These are phyloP conservation scores for Pocillopora damicornis DNA, from an alignment of 64 coral and sea anemone species.

Conservation along the genomic window DNA sequence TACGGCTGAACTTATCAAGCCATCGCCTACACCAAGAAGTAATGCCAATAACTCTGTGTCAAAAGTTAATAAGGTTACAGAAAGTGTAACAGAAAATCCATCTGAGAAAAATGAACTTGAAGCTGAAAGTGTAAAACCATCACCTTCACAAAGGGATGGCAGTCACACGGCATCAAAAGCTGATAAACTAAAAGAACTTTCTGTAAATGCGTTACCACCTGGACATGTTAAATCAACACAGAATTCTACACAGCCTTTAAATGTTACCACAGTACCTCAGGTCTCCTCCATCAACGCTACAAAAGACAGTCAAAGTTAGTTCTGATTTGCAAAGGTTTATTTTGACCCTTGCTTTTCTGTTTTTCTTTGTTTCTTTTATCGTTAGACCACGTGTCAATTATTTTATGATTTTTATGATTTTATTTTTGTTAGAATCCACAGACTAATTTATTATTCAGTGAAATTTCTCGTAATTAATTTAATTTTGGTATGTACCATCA, in stretches of 20 bases:
- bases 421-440: no score
- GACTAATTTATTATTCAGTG: no score
- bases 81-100: no score
- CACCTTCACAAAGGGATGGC: background rate
- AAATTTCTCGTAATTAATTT: no score
- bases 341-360: background rate
- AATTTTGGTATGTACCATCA: no score
- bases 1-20: background rate
- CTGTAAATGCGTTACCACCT: background rate
- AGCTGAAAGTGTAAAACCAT: background rate
- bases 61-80: background rate
- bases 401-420: background rate
- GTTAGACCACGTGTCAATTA: background rate
- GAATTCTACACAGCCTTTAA: background rate
- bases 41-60: background rate
- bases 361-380: background rate
- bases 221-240: background rate
- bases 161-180: background rate
- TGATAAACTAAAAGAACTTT: background rate
- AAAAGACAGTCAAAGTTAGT: conserved; percentile 10
- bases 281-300: background rate
- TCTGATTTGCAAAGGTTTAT: background rate
- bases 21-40: background rate
- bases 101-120: no score
- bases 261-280: background rate